phyloP scores from a whole-genome alignment of 2,888 invertebrate genomes.

The Napeogenes sylphis region DNA sequence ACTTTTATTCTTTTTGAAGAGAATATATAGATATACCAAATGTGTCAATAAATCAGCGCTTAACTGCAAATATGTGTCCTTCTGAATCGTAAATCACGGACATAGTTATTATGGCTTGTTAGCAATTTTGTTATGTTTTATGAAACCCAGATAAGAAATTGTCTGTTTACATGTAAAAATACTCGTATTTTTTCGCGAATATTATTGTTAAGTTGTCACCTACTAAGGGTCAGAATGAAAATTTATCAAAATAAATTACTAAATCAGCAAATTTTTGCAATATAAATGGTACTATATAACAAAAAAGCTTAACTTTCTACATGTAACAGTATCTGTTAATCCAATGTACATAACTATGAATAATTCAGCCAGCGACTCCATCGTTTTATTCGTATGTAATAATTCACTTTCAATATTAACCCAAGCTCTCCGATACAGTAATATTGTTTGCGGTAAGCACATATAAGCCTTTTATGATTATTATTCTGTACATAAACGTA shows the following conservation, averaged over 20 bases:
- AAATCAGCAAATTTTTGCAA: not conserved
- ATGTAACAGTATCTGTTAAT: not conserved
- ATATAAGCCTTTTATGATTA: slow-evolving; percentile 7
- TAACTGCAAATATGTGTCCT: slow-evolving; percentile 53
- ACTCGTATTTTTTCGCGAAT: no score
- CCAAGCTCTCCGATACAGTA: slow-evolving; percentile 12
- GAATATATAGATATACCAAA: not conserved
- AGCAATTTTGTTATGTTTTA: no score
- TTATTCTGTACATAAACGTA: slow-evolving; percentile 2
- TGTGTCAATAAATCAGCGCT: slow-evolving; percentile 38
- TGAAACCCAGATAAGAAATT: slow-evolving; percentile 33
- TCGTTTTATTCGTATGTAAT: slow-evolving; percentile 8
- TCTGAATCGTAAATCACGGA: slow-evolving; percentile 61
- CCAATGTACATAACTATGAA: slow-evolving; percentile 7
- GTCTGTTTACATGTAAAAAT: no score
- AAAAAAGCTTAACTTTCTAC: not conserved
- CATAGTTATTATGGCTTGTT: slow-evolving; percentile 48
- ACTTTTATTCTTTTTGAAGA: no score
- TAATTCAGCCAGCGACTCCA: slow-evolving; percentile 4
- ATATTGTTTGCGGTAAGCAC: slow-evolving; percentile 12
- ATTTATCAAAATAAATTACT: not conserved
- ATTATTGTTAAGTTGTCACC: no score
- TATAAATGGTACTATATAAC: not conserved
- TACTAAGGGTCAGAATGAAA: not conserved
- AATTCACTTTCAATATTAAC: slow-evolving; percentile 7